These are phyloP conservation scores for Cygnus buccinator DNA, from an alignment of 2,113 vertebrate genomes.

Conservation along the genomic window DNA sequence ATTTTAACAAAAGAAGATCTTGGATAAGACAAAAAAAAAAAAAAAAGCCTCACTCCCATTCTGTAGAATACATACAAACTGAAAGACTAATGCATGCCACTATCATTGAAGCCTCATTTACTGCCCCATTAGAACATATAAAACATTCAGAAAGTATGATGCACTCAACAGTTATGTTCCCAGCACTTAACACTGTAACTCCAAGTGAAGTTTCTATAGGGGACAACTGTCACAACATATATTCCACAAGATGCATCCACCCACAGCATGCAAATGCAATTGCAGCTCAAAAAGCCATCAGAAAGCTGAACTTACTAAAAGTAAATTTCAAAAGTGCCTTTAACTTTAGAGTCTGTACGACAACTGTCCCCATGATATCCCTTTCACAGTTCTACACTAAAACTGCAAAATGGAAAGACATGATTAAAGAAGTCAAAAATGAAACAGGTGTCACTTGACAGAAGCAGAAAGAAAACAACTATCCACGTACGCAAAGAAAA, in stretches of 20 bases:
- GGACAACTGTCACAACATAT: background rate
- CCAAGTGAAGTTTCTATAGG: background rate
- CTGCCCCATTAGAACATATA: background rate
- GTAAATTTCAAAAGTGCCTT: background rate
- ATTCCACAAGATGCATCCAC: background rate
- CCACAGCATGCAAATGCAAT: fast-evolving
- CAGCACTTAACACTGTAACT: background rate
- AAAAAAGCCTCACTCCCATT: background rate
- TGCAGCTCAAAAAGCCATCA: background rate
- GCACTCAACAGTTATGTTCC: background rate
- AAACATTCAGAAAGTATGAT: background rate
- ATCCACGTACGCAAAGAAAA: background rate
- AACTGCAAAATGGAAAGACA: background rate
- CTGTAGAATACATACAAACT: background rate
- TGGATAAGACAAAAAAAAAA: background rate
- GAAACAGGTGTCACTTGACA: background rate
- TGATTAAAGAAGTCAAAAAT: background rate
- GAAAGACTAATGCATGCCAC: background rate
- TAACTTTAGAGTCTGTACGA: background rate
- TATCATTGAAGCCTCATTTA: background rate
- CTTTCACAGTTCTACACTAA: background rate
- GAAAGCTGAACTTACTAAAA: background rate
- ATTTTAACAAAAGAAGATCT: background rate
- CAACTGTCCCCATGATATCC: background rate
- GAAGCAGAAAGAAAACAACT: background rate